Evolutionary conservation across 2,888 invertebrate genomes (phyloP).

Genomic region (Dione vanillae): DNA sequence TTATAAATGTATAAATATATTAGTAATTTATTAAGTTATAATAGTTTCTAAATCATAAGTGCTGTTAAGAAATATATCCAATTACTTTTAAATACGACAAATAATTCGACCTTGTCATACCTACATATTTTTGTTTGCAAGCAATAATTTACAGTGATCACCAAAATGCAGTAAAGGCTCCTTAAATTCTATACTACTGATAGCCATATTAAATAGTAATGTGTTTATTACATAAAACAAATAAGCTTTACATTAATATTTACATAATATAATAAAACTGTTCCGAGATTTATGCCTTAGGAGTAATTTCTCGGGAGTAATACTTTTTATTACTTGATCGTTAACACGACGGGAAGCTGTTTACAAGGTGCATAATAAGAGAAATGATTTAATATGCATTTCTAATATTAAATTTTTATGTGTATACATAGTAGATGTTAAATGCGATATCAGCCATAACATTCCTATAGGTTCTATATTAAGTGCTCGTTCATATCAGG

Average conservation of each 20-base stretch:
- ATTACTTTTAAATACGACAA: no score
- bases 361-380: conserved; percentile 49
- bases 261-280: conserved; percentile 21
- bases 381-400: conserved; percentile 47
- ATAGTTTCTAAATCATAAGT: no score
- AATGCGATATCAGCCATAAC: conserved; percentile 26
- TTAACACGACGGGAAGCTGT: conserved; percentile 48
- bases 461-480: conserved; percentile 3
- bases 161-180: no score
- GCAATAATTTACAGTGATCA: no score
- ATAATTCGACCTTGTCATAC: no score
- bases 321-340: conserved; percentile 48
- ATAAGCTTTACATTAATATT: conserved; percentile 4
- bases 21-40: no score
- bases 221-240: not conserved
- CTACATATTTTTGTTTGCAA: no score
- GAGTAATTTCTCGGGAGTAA: conserved; percentile 45
- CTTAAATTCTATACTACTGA: not conserved
- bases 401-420: conserved; percentile 37
- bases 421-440: conserved; percentile 33
- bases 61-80: no score
- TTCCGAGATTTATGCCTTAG: conserved; percentile 36
- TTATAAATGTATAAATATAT: no score
- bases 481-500: not conserved
- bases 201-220: not conserved